Conservation (phyloP, 2,113 vertebrate genomes). For the Hippolais icterina region DNA sequence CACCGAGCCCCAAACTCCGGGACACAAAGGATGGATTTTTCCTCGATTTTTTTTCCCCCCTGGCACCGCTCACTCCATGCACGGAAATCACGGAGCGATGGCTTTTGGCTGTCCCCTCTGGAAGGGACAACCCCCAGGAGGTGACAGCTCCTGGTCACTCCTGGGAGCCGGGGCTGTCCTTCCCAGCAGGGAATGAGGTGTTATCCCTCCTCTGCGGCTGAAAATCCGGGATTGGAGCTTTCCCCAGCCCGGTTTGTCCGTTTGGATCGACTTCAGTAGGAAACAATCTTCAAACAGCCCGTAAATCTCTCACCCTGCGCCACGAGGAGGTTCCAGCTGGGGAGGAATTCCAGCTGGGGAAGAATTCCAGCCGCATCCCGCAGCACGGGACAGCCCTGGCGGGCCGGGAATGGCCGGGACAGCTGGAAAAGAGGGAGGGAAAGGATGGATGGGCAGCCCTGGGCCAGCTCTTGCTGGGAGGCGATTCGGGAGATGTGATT, state of each 20-base stretch:
- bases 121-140: neutral
- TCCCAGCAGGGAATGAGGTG: neutral
- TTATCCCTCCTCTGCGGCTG: neutral
- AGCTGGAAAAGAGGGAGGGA: neutral
- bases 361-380: neutral
- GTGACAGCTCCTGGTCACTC: neutral
- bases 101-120: fast-evolving
- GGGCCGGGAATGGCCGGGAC: fast-evolving
- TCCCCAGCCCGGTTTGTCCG: neutral
- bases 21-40: neutral
- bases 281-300: neutral
- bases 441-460: neutral
- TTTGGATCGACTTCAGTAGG: neutral
- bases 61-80: fast-evolving
- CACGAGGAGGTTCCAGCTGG: neutral
- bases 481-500: neutral
- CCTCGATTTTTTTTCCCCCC: fast-evolving
- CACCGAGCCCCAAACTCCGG: fast-evolving
- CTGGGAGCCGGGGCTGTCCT: neutral
- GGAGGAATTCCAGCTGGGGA: neutral
- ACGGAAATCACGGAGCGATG: fast-evolving
- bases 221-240: neutral
- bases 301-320: neutral
- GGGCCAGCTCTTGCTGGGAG: neutral
- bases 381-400: neutral